Conservation (phyloP, 1,140 invertebrate genomes). For the Papilio polytes region DNA sequence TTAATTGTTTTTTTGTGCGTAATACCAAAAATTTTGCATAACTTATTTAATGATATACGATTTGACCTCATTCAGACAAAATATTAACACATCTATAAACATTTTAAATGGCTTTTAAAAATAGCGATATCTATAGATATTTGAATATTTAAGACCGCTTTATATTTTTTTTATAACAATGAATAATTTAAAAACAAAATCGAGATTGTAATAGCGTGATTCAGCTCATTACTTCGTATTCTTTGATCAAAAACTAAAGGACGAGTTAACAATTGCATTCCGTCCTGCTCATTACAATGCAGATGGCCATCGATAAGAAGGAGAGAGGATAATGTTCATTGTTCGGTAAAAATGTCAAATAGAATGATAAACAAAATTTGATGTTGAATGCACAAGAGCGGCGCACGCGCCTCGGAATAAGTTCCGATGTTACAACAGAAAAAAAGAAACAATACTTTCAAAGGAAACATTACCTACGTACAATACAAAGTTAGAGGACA, state of each 20-base stretch:
- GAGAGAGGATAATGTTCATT: slow-evolving; percentile 63
- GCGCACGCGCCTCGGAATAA: slow-evolving; percentile 61
- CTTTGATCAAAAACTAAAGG: slow-evolving; percentile 59
- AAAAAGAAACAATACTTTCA: slow-evolving; percentile 24
- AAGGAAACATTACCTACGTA: background rate
- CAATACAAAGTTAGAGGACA: background rate
- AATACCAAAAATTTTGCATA: background rate
- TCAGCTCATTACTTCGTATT: slow-evolving; percentile 69
- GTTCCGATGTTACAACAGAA: slow-evolving; percentile 39
- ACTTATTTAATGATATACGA: background rate
- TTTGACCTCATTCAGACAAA: background rate
- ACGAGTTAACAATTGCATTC: slow-evolving; percentile 63
- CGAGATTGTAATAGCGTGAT: slow-evolving; percentile 69
- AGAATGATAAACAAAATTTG: slow-evolving; percentile 80
- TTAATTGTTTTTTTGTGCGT: slow-evolving; percentile 18
- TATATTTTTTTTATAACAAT: slow-evolving; percentile 35
- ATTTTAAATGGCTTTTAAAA: slow-evolving; percentile 3
- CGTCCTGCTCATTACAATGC: slow-evolving; percentile 56
- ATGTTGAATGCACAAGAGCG: slow-evolving; percentile 60
- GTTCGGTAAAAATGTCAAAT: slow-evolving; percentile 80
- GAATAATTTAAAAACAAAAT: slow-evolving; percentile 37
- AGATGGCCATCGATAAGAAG: slow-evolving; percentile 49
- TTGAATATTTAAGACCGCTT: slow-evolving; percentile 16
- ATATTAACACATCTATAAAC: background rate
- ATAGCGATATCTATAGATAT: background rate